Evolutionary conservation across 2,888 invertebrate species (phyloP).

Genomic region (Drosophila cyrtoloma): DNA sequence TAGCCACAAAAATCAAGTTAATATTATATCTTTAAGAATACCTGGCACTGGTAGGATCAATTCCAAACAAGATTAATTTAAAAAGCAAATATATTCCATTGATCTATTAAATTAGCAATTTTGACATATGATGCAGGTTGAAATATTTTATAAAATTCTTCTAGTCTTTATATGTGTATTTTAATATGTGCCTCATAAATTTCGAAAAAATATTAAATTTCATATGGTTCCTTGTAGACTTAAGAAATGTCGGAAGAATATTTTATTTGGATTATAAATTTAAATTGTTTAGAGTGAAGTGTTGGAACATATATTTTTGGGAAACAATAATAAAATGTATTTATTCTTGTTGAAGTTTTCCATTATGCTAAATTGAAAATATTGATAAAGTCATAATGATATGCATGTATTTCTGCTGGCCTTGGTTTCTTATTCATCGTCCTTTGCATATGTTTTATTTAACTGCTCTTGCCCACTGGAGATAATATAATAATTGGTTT

Average conservation of each 20-base stretch:
- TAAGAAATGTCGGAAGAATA: background rate
- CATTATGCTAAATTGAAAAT: constrained; percentile 16
- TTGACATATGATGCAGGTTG: background rate
- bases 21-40: background rate
- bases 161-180: background rate
- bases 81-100: background rate
- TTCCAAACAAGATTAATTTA: background rate
- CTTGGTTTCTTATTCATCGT: constrained; percentile 2
- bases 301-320: background rate
- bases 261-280: background rate
- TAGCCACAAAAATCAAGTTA: constrained; percentile 1
- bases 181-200: background rate
- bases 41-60: background rate
- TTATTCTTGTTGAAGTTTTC: background rate
- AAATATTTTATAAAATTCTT: background rate
- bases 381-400: constrained; percentile 32
- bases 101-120: background rate
- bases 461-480: background rate
- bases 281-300: background rate
- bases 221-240: background rate
- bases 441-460: background rate
- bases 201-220: background rate
- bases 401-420: background rate
- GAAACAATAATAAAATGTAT: background rate
- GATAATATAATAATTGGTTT: constrained; percentile 46